Percentiles rank a stretch among this genome's conserved stretches.
Evolutionary conservation across 2,888 invertebrate genomes (phyloP).

Genomic region (Volucella inflata): DNA sequence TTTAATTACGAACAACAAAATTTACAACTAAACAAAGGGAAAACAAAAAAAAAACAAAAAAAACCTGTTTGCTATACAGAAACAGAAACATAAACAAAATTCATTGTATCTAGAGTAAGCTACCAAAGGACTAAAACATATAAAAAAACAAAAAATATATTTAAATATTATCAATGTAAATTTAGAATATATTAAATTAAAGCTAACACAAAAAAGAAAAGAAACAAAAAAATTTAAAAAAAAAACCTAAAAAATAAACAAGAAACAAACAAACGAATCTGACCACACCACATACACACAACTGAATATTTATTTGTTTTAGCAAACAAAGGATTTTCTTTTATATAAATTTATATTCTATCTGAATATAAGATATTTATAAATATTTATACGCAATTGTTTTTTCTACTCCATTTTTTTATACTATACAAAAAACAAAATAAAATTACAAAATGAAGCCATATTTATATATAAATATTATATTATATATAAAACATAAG

Average conservation of each 20-base stretch:
- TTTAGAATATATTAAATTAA: conserved; percentile 58
- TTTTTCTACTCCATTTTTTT: conserved; percentile 66
- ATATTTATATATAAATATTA: conserved; percentile 65
- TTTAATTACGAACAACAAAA: conserved; percentile 3
- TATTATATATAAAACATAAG: conserved; percentile 39
- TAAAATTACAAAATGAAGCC: conserved; percentile 59
- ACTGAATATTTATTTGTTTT: conserved; percentile 72
- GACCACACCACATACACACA: conserved; percentile 67
- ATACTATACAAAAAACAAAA: conserved; percentile 67
- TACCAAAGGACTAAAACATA: conserved; percentile 74
- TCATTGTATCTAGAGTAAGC: conserved; percentile 71
- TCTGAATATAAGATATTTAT: conserved; percentile 63
- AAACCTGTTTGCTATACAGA: conserved; percentile 43
- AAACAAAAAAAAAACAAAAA: conserved; percentile 27
- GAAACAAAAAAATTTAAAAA: conserved; percentile 10
- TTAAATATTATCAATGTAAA: conserved; percentile 73
- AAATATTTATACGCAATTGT: conserved; percentile 70
- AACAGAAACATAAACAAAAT: conserved; percentile 23
- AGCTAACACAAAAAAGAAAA: conserved; percentile 30
- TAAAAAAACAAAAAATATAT: conserved; percentile 56
- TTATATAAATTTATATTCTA: conserved; percentile 54
- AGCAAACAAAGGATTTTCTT: conserved; percentile 53
- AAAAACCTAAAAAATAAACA: conserved; percentile 2
- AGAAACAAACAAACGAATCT: conserved; percentile 40
- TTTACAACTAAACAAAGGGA: conserved; percentile 15